Evolutionary conservation across 2,888 invertebrate species (phyloP).

Genomic region (Ormyrus thymus): DNA sequence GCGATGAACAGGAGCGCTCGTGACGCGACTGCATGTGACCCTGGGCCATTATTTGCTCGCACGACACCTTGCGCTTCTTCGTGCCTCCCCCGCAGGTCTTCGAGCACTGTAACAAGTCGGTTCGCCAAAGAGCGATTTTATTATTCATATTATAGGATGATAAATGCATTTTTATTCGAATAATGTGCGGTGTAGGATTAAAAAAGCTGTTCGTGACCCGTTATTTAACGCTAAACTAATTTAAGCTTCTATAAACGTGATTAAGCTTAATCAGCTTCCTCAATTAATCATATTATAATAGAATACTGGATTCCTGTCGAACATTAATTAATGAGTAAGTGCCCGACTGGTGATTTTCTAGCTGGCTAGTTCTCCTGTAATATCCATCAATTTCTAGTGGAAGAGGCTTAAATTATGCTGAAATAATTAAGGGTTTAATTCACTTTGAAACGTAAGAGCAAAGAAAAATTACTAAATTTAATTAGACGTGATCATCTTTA

Average conservation of each 20-base stretch:
- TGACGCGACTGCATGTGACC: conserved; percentile 91
- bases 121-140: neutral
- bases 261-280: neutral
- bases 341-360: conserved; percentile 23
- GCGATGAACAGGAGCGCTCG: conserved; percentile 84
- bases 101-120: conserved; percentile 80
- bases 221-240: too few species aligned
- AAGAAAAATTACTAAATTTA: too few species aligned
- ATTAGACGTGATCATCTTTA: too few species aligned
- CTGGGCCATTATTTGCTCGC: conserved; percentile 94
- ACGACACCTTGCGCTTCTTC: conserved; percentile 87
- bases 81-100: conserved; percentile 95
- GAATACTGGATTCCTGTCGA: neutral
- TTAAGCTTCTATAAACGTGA: neutral
- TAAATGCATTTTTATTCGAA: too few species aligned
- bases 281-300: neutral
- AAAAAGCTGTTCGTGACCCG: neutral
- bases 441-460: too few species aligned
- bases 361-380: conserved; percentile 16
- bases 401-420: neutral
- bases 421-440: neutral
- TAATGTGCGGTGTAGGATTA: neutral
- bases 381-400: conserved; percentile 23
- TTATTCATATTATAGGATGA: too few species aligned
- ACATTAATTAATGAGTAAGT: conserved; percentile 24